Base-by-base conservation (phyloP, 2,888 invertebrate genomes). In the Callyntrura guangdongensis region DNA sequence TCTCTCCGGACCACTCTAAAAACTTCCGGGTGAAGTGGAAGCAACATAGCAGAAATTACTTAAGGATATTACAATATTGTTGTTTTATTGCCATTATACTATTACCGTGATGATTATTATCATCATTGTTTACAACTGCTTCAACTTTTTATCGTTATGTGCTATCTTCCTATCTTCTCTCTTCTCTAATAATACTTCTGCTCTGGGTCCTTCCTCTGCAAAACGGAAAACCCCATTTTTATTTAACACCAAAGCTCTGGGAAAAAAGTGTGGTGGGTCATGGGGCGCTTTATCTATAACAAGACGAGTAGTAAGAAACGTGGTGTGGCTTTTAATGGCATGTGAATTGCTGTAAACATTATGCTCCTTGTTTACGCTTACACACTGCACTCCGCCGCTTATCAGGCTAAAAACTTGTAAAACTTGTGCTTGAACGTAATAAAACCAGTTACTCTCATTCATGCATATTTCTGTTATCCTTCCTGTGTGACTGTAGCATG, bases 261-360 rank as follows among this genome's bases (percentile, higher is more conserved):
- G n/a, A 61, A 36, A 17, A 61, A 84, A 85, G 89, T 89, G 86
- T 90, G 85, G 72, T 81, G 47, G 86, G 90, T 90, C 90, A 90
- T 90, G 74, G 89, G 53, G 56, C 81, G 11, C 9, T 77, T 27
- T 84, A n/a, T 25, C 74, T 74, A n/a, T n/a, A 36, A 36, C 36
- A 36, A 36, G 36, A 36, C 36, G 36, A 36, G 36, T 36, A 36
- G 36, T 6, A 36, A 4, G 0, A 74, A 47, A 20, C 12, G 22
- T 64, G 36, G 27, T 72, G 56, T 53, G 17, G 49, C 20, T n/a
- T 67, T 53, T 84, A 25, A 12, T 84, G 14, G 47, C 47, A 59
- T 20, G 22, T 45, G 14, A 47, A 59, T 53, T 69, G 22, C 22
- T 69, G 22, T 45, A 36, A 36, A 36, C 36, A 36, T 36, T 36